Base-by-base conservation (phyloP, 2,888 invertebrate genomes). In the Myopa tessellatipennis region DNA sequence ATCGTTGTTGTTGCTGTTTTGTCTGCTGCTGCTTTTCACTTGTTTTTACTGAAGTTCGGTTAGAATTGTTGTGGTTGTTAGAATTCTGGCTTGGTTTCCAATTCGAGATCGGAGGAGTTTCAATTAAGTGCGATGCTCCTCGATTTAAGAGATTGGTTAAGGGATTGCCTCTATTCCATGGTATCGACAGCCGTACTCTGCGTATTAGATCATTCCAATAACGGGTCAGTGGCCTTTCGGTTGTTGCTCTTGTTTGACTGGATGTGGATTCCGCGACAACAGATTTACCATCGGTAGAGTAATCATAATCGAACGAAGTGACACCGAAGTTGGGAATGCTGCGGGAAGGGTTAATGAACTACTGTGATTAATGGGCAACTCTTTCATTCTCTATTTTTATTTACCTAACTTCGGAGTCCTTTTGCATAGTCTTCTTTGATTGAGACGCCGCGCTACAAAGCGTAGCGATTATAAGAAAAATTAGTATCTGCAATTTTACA, bases 121-220 rank as follows among this genome's bases (percentile, higher is more conserved):
- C 85, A 14, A 86, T 81, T 12, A 84, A 79, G 75, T 85, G 83
- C 1, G 83, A 77, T 8, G 78, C 81, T 61, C 84, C 85, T 40
- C 83, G 81, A 50, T 82, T 86, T 18, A 87, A 85, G 3, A 87
- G 75, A 78, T 84, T 86, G 0, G 81, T 82, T 58, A 86, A 74
- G 0, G 87, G 85, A 81, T 83, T 86, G 8, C 85, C 86, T 61
- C 86, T 72, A 81, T 87, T 87, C 80, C 81, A 83, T 0, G 82
- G 85, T n/a, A 84, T 78, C 4, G 85, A 84, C 8, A 79, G 16
- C 36, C 82, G 85, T 12, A 85, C 82, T 68, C 82, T 85, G 18
- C 83, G 83, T 26, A 87, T 80, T n/a, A 87, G 82, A 65, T 77
- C 85, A 14, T 86, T 84, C 86, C 87, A 87, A 18, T 83, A 84